Evolutionary conservation across 2,113 vertebrate genomes (phyloP).

Genomic region (Alosa alosa): DNA sequence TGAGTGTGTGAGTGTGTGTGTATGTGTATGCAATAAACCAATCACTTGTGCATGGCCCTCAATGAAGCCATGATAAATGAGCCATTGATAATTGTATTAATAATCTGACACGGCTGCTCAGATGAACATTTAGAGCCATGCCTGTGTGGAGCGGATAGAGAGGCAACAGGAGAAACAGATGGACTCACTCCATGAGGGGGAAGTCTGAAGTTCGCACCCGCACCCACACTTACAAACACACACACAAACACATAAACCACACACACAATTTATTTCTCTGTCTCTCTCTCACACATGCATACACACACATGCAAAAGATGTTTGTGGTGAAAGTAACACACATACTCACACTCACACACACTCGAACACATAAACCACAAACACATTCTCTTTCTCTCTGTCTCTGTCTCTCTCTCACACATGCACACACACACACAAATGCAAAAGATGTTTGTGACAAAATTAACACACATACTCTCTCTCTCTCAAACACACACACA

Average conservation of each 20-base stretch:
- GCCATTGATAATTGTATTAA: conserved; percentile 75
- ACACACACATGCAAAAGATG: neutral
- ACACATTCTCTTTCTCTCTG: neutral
- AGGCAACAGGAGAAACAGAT: conserved; percentile 57
- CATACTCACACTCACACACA: neutral
- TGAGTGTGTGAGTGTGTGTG: neutral
- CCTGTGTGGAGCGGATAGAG: conserved; percentile 40
- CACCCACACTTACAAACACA: conserved; percentile 18
- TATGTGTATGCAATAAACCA: conserved; percentile 53
- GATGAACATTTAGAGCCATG: conserved; percentile 65
- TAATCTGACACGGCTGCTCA: conserved; percentile 67
- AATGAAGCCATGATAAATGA: conserved; percentile 70
- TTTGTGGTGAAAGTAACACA: neutral
- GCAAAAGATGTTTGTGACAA: neutral
- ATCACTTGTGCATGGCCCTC: conserved; percentile 63
- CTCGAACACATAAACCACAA: neutral
- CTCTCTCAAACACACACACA: conserved; percentile 19
- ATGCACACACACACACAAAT: conserved; percentile 10
- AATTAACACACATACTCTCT: conserved; percentile 2
- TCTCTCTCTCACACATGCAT: neutral
- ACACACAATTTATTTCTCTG: neutral
- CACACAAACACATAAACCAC: neutral
- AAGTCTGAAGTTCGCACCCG: conserved; percentile 47
- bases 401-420: conserved; percentile 12
- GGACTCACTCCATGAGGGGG: conserved; percentile 51